Base-by-base conservation (phyloP, 2,888 invertebrate genomes). In the Pasiphila rectangulata region DNA sequence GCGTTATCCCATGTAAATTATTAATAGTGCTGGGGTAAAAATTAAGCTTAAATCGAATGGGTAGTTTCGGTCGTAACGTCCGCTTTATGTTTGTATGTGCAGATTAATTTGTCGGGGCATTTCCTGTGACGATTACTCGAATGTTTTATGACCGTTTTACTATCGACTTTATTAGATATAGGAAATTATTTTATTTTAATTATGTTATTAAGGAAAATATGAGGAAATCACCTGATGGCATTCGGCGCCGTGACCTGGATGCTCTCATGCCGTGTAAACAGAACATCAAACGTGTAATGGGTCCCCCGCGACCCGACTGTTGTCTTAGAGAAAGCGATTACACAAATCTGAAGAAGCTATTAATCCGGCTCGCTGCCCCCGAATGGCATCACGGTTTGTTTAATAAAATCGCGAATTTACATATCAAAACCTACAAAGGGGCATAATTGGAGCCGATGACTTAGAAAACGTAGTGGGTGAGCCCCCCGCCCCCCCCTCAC, bases 361-460 rank as follows among this genome's bases (percentile, higher is more conserved):
- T 88, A 88, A 86, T 87, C 82, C 86, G 79, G 83, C 79, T 86
- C 83, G 82, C 86, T 88, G 86, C 88, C 75, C 82, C 72, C 81
- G 79, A 85, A 86, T 88, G 88, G 85, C 88, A 88, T 86, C 85
- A 85, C 76, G 83, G 87, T 88, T 88, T 88, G 88, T 86, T 88
- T 88, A 88, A 88, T 88, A 88, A 88, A 88, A 88, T 88, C 83
- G 82, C 76, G 87, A 85, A 88, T 88, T 88, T 88, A 88, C 88
- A 88, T 88, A 88, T 88, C 88, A 88, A 87, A 88, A 87, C 88
- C 87, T 87, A 88, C 88, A 88, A 88, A 88, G 88, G 88, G 84
- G 87, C 87, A 88, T 88, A 88, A 88, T 88, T 88, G 88, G 87
- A 88, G 81, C 85, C 87, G 88, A 88, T 88, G 87, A 88, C 86